A percentile compares a stretch with the other conserved stretches of the same genome.
Conservation (phyloP, 2,888 invertebrate species). For the Lasioglossum morio region DNA sequence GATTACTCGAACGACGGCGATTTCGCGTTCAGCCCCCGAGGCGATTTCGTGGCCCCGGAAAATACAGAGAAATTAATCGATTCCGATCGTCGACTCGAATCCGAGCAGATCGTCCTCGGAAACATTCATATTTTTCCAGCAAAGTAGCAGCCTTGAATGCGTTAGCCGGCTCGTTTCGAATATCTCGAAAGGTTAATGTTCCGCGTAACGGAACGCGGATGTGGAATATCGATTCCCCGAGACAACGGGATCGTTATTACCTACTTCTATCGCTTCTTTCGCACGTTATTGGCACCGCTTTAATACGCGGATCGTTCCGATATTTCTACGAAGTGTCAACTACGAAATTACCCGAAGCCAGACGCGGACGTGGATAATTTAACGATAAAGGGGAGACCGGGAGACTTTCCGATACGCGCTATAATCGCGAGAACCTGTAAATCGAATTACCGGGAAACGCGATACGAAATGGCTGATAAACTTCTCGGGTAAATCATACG, state of each 20-base stretch:
- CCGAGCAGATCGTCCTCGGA: background rate
- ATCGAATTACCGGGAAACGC: background rate
- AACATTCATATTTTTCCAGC: background rate
- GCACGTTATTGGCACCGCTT: background rate
- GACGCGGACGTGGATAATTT: background rate
- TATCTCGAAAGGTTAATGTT: slow-evolving; percentile 36
- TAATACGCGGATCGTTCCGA: background rate
- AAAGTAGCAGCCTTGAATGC: slow-evolving; percentile 24
- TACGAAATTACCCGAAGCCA: background rate
- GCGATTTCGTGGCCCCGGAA: background rate
- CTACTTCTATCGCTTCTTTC: background rate
- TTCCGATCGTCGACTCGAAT: background rate
- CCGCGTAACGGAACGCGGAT: slow-evolving; percentile 33
- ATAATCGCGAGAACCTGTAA: background rate
- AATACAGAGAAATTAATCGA: slow-evolving; percentile 3
- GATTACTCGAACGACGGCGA: slow-evolving; percentile 17
- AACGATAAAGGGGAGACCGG: background rate
- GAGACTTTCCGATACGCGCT: background rate
- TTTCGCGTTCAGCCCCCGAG: background rate
- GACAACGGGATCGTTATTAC: slow-evolving; percentile 19
- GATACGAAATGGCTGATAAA: background rate
- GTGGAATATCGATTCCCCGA: slow-evolving; percentile 14
- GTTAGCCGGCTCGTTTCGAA: slow-evolving; percentile 45
- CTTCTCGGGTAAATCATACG: background rate
- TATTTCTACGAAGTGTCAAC: slow-evolving; percentile 4